These are phyloP conservation scores for Neodiprion lecontei DNA, from an alignment of 1,140 invertebrate species.

Conservation along the genomic window DNA sequence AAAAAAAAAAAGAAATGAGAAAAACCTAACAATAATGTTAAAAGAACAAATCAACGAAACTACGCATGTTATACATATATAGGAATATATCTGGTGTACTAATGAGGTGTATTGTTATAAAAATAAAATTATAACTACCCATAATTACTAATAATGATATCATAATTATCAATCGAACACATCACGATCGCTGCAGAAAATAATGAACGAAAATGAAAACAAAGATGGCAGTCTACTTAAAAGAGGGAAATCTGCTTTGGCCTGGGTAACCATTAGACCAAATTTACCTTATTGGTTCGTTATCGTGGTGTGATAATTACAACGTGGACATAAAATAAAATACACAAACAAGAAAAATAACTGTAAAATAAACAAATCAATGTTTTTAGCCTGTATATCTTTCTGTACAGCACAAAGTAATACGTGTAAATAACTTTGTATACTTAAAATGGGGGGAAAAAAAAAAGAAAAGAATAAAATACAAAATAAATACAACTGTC, in stretches of 20 bases:
- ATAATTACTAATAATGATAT: background rate
- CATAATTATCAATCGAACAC: background rate
- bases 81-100: too few species aligned
- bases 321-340: background rate
- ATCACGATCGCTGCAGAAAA: background rate
- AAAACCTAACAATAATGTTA: too few species aligned
- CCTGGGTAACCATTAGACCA: background rate
- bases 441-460: background rate
- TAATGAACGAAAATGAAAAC: background rate
- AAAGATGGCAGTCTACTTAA: background rate
- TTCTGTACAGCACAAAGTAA: conserved; percentile 2
- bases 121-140: background rate
- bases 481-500: background rate
- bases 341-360: background rate
- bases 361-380: background rate
- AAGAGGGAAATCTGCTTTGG: background rate
- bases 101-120: too few species aligned
- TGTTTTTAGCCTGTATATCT: background rate
- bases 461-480: background rate
- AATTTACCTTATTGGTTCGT: background rate
- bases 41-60: too few species aligned
- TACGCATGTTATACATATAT: too few species aligned
- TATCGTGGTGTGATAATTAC: background rate
- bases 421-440: background rate
- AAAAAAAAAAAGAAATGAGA: too few species aligned